Conservation (phyloP, 2,888 invertebrate genomes). For the Drosophila colorata region DNA sequence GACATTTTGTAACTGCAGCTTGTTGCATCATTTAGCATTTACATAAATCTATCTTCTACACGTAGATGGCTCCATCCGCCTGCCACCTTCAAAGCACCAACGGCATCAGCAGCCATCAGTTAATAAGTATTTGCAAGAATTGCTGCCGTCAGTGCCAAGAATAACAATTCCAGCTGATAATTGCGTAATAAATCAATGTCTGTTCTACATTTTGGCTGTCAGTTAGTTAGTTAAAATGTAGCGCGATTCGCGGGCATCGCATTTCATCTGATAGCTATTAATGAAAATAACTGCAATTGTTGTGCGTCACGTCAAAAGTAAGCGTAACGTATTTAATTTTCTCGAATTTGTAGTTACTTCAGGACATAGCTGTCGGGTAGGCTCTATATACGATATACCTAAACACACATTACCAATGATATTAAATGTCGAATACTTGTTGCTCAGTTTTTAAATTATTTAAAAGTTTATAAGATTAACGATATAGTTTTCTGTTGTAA, state of each 20-base stretch:
- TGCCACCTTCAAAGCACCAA: constrained; percentile 8
- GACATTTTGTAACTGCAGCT: constrained; percentile 40
- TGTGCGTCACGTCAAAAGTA: constrained; percentile 29
- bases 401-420: no score
- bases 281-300: constrained; percentile 53
- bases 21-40: constrained; percentile 37
- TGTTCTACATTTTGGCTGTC: constrained; percentile 63
- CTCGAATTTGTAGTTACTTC: background rate
- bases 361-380: background rate
- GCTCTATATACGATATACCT: no score
- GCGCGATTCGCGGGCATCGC: constrained; percentile 32
- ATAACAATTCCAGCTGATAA: constrained; percentile 57
- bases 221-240: constrained; percentile 33
- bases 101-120: constrained; percentile 12
- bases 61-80: constrained; percentile 27
- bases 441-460: no score
- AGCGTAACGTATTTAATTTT: background rate
- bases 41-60: constrained; percentile 11
- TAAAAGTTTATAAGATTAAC: no score
- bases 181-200: constrained; percentile 75
- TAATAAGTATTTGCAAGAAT: constrained; percentile 20
- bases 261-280: constrained; percentile 36
- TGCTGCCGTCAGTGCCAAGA: constrained; percentile 24
- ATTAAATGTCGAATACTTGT: no score
- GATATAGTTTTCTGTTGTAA: no score